Conservation (phyloP, 2,888 invertebrate genomes). For the Mylabris sibirica region DNA sequence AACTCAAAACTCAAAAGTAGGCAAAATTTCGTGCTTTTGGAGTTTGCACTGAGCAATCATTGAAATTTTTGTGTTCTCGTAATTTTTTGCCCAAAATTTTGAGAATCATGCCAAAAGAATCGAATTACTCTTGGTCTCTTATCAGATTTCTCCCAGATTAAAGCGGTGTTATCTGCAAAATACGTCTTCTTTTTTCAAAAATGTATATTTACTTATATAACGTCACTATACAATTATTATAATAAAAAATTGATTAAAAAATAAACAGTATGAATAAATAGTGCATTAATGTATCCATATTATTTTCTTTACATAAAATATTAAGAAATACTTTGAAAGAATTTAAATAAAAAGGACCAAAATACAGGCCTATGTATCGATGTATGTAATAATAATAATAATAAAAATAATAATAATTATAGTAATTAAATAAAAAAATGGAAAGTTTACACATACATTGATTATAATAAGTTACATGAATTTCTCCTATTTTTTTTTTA, state of each 20-base stretch:
- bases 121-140: too few species aligned
- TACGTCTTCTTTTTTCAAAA: slow-evolving; percentile 27
- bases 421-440: slow-evolving; percentile 1
- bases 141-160: too few species aligned
- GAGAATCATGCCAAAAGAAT: too few species aligned
- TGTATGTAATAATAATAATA: slow-evolving; percentile 40
- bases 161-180: too few species aligned
- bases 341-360: slow-evolving; percentile 27
- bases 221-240: slow-evolving; percentile 49
- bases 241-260: slow-evolving; percentile 24
- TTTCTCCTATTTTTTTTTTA: slow-evolving; percentile 30
- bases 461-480: slow-evolving; percentile 34
- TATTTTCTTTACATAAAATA: slow-evolving; percentile 40
- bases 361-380: slow-evolving; percentile 45
- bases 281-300: slow-evolving; percentile 11
- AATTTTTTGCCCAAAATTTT: too few species aligned
- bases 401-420: slow-evolving; percentile 34
- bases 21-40: too few species aligned
- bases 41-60: too few species aligned
- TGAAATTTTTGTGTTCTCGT: too few species aligned
- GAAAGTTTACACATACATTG: slow-evolving; percentile 30
- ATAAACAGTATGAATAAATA: slow-evolving; percentile 40
- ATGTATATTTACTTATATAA: slow-evolving; percentile 49
- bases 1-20: too few species aligned
- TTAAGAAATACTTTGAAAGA: neutral